Conservation (phyloP, 2,113 vertebrate species). For the Ahaetulla prasina region DNA sequence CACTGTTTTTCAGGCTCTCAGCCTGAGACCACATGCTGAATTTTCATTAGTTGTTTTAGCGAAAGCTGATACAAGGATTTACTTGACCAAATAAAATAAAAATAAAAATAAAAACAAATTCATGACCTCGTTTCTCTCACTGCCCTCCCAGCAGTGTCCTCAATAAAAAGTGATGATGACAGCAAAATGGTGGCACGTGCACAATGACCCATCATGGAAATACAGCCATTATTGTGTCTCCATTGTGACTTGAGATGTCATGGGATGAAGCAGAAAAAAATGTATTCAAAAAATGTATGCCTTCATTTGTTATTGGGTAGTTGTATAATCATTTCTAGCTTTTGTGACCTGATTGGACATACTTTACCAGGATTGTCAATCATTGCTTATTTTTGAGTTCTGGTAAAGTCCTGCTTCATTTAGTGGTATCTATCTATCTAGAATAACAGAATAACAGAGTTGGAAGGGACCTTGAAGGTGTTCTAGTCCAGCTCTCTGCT, state of each 20-base stretch:
- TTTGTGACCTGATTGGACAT: not conserved
- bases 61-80: slow-evolving; percentile 9
- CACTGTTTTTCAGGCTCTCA: not conserved
- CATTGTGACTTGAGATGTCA: not conserved
- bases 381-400: not conserved
- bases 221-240: not conserved
- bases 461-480: not conserved
- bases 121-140: not conserved
- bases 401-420: not conserved
- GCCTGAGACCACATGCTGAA: not conserved
- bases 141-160: not conserved
- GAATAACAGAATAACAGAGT: not conserved
- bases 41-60: slow-evolving; percentile 18
- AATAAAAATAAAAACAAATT: not conserved
- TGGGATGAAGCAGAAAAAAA: not conserved
- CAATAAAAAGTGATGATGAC: not conserved
- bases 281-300: not conserved
- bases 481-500: not conserved
- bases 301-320: not conserved
- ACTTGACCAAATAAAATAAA: not conserved
- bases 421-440: not conserved
- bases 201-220: not conserved
- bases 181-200: not conserved
- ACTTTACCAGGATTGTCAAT: not conserved
- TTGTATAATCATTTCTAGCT: not conserved